These are phyloP conservation scores for Galeruca laticollis DNA, from an alignment of 2,888 invertebrate genomes.

Conservation along the genomic window DNA sequence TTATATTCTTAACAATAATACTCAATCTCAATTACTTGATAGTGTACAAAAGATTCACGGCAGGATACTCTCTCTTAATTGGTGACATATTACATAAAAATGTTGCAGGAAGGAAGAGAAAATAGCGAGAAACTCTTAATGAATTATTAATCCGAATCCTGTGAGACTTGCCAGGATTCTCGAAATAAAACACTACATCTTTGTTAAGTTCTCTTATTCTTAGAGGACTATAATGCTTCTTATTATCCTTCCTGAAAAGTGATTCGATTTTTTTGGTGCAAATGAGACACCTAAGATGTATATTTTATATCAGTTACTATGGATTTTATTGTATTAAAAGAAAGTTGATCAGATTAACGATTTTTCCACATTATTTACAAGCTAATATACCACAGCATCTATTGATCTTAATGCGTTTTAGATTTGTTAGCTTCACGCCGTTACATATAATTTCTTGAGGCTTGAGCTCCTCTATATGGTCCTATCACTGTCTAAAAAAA, in stretches of 20 bases:
- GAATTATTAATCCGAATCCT: slow-evolving; percentile 26
- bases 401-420: too few species aligned
- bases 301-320: too few species aligned
- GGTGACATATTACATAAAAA: slow-evolving; percentile 31
- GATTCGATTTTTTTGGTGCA: neutral
- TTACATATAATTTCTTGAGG: too few species aligned
- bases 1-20: neutral
- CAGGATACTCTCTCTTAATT: neutral
- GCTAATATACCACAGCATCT: too few species aligned
- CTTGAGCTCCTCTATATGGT: too few species aligned
- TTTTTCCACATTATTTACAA: too few species aligned
- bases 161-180: slow-evolving; percentile 16
- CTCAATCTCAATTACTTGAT: neutral
- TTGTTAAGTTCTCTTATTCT: slow-evolving; percentile 6
- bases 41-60: neutral
- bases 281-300: neutral
- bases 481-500: too few species aligned
- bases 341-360: too few species aligned
- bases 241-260: neutral
- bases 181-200: slow-evolving; percentile 13
- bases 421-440: too few species aligned
- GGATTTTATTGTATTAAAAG: too few species aligned
- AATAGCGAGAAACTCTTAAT: slow-evolving; percentile 32
- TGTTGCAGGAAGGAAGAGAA: slow-evolving; percentile 12
- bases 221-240: neutral